Percentiles rank a stretch among this genome's conserved stretches.
These are phyloP conservation scores for Echinops telfairi DNA, from an alignment of 2,113 vertebrate species.

Conservation along the genomic window DNA sequence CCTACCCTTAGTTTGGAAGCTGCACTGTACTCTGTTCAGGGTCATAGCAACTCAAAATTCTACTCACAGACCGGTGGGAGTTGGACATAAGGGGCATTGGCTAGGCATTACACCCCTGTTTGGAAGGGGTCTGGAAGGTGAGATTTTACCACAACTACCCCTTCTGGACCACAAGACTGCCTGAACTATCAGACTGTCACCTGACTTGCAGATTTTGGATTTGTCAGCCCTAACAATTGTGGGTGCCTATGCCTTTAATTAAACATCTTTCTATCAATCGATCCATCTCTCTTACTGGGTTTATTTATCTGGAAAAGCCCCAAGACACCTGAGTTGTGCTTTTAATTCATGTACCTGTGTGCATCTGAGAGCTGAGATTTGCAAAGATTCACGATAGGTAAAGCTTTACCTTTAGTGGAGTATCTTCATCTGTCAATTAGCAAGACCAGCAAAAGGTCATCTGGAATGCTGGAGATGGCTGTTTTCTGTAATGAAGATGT, in stretches of 20 bases:
- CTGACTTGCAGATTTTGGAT: neutral
- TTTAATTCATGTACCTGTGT: neutral
- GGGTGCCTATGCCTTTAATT: neutral
- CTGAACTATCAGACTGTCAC: neutral
- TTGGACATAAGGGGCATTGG: neutral
- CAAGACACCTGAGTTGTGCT: neutral
- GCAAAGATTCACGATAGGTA: neutral
- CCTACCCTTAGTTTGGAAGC: neutral
- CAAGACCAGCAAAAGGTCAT: neutral
- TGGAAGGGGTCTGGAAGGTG: neutral
- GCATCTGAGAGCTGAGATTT: neutral
- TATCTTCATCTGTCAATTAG: neutral
- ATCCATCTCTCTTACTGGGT: neutral
- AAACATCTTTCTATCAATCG: neutral
- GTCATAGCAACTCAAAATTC: neutral
- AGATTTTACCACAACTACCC: neutral
- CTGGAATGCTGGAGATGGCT: accelerated
- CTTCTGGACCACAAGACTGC: neutral
- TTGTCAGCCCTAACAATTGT: neutral
- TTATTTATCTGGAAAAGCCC: neutral
- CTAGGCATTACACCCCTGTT: neutral
- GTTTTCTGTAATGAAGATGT: neutral
- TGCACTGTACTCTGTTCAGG: neutral
- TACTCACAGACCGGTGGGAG: neutral
- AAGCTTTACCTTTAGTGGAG: neutral